Evolutionary conservation across 2,113 vertebrate species (phyloP).

Genomic region (Thalassarche chlororhynchos): DNA sequence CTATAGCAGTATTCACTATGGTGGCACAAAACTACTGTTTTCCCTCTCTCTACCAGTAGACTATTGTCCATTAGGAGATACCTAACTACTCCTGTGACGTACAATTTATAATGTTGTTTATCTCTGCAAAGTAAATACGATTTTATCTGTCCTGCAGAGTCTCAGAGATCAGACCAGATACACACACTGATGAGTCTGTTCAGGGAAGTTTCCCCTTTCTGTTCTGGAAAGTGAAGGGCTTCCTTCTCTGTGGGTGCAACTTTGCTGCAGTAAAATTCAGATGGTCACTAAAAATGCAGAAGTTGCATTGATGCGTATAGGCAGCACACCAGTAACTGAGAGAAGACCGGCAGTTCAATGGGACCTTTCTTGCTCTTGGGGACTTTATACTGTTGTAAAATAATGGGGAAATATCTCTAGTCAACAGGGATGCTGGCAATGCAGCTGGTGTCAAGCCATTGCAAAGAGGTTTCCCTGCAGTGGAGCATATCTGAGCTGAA

Average conservation of each 20-base stretch:
- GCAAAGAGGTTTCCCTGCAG: background rate
- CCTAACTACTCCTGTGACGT: background rate
- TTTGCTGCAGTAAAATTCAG: background rate
- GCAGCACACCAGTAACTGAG: background rate
- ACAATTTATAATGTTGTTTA: background rate
- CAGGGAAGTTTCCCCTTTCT: background rate
- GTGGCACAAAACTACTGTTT: background rate
- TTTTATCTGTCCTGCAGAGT: background rate
- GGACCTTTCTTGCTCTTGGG: background rate
- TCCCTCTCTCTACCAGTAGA: background rate
- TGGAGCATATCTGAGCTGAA: background rate
- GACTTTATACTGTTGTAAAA: background rate
- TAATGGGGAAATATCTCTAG: background rate
- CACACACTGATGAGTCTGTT: background rate
- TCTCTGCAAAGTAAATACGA: background rate
- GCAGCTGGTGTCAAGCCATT: background rate
- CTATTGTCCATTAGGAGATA: background rate
- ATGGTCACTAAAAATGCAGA: background rate
- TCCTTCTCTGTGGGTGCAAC: background rate
- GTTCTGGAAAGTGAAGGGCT: background rate
- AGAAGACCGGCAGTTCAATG: background rate
- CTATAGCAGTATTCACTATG: fast-evolving
- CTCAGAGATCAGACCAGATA: background rate
- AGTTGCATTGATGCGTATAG: background rate
- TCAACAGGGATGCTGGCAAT: background rate